A percentile compares a stretch with the other conserved stretches of the same genome.
These are phyloP conservation scores for Pelmatolapia mariae DNA, from an alignment of 2,113 vertebrate genomes.

Conservation along the genomic window DNA sequence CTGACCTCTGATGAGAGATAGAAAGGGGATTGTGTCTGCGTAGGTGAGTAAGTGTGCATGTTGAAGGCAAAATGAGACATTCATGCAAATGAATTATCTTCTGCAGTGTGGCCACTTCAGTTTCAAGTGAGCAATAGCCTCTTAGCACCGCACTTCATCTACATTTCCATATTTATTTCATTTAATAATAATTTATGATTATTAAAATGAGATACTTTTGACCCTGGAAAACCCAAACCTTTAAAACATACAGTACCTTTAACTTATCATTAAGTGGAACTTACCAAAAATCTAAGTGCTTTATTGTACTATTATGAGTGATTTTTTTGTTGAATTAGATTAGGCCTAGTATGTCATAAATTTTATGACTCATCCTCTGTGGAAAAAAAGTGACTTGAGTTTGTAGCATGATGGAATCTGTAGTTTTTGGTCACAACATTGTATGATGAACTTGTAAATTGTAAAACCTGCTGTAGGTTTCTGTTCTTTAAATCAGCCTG, in stretches of 20 bases:
- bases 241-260: background rate
- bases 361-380: background rate
- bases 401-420: background rate
- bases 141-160: background rate
- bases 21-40: background rate
- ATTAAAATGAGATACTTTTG: background rate
- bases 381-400: background rate
- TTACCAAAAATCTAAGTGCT: background rate
- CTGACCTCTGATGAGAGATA: background rate
- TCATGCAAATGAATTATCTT: slow-evolving; percentile 24
- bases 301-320: background rate
- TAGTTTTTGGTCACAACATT: background rate
- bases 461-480: background rate
- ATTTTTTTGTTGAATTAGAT: background rate
- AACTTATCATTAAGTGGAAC: background rate
- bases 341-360: background rate
- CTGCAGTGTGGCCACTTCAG: slow-evolving; percentile 2
- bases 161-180: slow-evolving; percentile 16
- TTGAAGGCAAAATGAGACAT: background rate
- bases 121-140: slow-evolving; percentile 12
- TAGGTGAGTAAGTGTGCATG: background rate
- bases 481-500: background rate
- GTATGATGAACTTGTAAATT: background rate
- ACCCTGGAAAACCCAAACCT: background rate
- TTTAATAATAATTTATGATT: slow-evolving; percentile 7